Percentiles rank a stretch among this genome's conserved stretches.
These are phyloP conservation scores for Epizoanthus illoricatus DNA, from an alignment of 92 coral and sea anemone genomes.

Conservation along the genomic window DNA sequence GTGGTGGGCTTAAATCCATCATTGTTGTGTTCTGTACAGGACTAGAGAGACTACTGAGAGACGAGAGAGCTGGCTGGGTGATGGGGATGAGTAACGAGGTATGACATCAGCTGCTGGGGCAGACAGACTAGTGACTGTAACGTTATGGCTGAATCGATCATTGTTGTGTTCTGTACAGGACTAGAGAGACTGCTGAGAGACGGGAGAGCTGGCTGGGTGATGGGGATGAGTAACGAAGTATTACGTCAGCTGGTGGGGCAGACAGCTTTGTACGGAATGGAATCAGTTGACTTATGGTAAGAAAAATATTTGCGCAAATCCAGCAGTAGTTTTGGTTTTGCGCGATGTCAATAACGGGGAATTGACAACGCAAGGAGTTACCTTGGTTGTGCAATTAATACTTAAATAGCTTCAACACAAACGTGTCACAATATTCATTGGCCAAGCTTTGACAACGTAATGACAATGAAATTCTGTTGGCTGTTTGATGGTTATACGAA, in stretches of 20 bases:
- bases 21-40: slow-evolving; percentile 28
- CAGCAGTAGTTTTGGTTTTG: too few relatives aligned
- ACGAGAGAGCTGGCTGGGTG: slow-evolving; percentile 67
- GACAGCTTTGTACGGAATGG: slow-evolving; percentile 61
- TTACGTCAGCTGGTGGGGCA: slow-evolving; percentile 60
- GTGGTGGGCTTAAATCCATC: too few relatives aligned
- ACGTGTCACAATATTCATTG: too few relatives aligned
- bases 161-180: slow-evolving; percentile 29
- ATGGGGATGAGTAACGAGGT: slow-evolving; percentile 70
- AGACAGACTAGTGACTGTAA: slow-evolving; percentile 25
- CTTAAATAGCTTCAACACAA: too few relatives aligned
- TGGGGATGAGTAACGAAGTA: slow-evolving; percentile 69
- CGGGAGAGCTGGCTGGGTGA: slow-evolving; percentile 69
- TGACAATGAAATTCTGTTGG: too few relatives aligned
- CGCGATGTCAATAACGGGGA: neutral
- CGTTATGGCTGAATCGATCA: neutral
- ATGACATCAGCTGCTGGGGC: slow-evolving; percentile 55
- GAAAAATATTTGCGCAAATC: neutral
- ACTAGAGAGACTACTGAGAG: slow-evolving; percentile 56
- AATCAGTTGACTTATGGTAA: slow-evolving; percentile 59
- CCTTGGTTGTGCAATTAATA: too few relatives aligned
- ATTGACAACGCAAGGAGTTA: neutral
- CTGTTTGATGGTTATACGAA: too few relatives aligned
- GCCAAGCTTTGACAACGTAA: too few relatives aligned
- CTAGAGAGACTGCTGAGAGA: slow-evolving; percentile 61